Conservation (phyloP, 2,797 vertebrate genomes). For the Chromis chromis region DNA sequence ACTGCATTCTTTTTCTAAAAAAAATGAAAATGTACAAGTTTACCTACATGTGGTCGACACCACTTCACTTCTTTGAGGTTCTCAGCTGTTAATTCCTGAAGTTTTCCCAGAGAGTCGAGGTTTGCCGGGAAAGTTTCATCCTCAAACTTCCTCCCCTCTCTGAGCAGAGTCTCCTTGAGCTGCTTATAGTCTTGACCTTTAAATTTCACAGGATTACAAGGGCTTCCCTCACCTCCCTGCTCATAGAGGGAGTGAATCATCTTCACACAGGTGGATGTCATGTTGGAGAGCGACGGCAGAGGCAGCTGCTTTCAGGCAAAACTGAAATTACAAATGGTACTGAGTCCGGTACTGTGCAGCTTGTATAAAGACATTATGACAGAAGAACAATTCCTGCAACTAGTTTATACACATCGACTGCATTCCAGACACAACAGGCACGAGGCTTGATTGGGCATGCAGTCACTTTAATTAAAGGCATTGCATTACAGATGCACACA, state of each 20-base stretch:
- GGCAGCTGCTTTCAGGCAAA: background rate
- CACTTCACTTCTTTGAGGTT: conserved; percentile 11
- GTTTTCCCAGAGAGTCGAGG: conserved; percentile 10
- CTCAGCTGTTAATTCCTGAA: background rate
- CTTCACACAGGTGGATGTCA: background rate
- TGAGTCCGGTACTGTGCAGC: background rate
- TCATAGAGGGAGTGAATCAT: conserved; percentile 15
- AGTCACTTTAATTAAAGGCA: too few species aligned
- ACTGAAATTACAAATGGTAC: background rate
- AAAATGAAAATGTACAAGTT: background rate
- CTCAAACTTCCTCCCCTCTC: background rate
- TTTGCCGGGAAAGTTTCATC: conserved; percentile 1
- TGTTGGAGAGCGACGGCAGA: background rate
- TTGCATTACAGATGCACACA: too few species aligned
- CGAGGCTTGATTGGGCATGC: background rate
- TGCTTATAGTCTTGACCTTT: conserved; percentile 21
- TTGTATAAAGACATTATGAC: background rate
- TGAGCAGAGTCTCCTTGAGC: conserved; percentile 7
- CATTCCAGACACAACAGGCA: background rate
- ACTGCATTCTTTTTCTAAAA: background rate
- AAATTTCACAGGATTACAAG: conserved; percentile 14
- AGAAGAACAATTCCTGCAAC: background rate
- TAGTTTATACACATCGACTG: background rate
- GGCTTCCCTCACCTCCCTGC: conserved; percentile 6
- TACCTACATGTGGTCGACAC: conserved; percentile 7